A percentile compares a stretch with the other conserved stretches of the same genome.
phyloP scores from a whole-genome alignment of 2,113 vertebrate species.

The Bubalus kerabau region DNA sequence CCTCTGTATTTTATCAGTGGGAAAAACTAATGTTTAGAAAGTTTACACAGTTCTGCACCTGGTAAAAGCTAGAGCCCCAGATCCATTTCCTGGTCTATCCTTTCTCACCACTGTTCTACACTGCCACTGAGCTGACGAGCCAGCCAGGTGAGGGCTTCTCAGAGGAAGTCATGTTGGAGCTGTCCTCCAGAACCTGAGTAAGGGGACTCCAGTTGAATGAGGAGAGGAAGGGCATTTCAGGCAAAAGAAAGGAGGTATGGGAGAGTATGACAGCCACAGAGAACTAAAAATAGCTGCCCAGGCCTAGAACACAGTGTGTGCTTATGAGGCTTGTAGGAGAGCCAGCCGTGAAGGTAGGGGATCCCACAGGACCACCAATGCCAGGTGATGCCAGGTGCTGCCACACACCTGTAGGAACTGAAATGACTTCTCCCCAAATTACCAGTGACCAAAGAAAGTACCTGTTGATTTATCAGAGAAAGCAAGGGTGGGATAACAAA shows the following conservation, averaged over 20 bases:
- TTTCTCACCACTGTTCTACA: neutral
- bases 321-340: neutral
- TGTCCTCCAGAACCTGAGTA: neutral
- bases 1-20: neutral
- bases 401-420: neutral
- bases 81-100: neutral
- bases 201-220: neutral
- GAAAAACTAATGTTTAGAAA: neutral
- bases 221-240: neutral
- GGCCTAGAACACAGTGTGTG: neutral
- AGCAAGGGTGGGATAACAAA: neutral
- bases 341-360: neutral
- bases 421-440: neutral
- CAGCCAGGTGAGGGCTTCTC: neutral
- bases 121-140: neutral
- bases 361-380: neutral
- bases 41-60: neutral
- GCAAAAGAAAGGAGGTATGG: constrained; percentile 3
- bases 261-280: fast-evolving
- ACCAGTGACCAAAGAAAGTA: neutral
- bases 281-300: neutral
- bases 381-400: neutral
- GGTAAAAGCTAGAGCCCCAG: neutral
- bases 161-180: neutral
- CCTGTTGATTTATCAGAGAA: neutral